Evolutionary conservation across 2,113 vertebrate species (phyloP).

Genomic region (Setophaga kirtlandii): DNA sequence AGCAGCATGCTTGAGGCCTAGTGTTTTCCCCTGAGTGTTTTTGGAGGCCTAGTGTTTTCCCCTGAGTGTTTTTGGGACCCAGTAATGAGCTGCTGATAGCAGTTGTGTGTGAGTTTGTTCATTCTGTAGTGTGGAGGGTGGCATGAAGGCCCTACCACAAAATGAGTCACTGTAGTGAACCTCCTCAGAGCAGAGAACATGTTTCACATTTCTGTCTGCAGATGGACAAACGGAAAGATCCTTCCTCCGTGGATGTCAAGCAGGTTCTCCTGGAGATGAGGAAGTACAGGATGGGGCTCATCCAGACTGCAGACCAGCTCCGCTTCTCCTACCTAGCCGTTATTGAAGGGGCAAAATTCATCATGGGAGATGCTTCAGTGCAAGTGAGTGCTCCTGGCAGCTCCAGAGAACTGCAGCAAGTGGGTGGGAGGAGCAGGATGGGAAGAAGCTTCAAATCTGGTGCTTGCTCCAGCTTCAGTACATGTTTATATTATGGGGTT

Average conservation of each 20-base stretch:
- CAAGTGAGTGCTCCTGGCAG: slow-evolving; percentile 75
- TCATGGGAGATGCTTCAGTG: slow-evolving; percentile 89
- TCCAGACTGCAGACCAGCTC: slow-evolving; percentile 96
- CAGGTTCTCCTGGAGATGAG: slow-evolving; percentile 95
- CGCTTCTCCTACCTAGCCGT: slow-evolving; percentile 97
- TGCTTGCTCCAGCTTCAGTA: background rate
- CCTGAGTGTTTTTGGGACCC: background rate
- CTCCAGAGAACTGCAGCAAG: background rate
- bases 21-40: background rate
- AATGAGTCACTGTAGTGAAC: background rate
- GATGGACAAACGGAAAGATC: slow-evolving; percentile 94
- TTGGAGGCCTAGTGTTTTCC: background rate
- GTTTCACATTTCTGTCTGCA: slow-evolving; percentile 26
- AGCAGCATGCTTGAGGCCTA: background rate
- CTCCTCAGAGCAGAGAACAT: background rate
- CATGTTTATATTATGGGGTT: fast-evolving
- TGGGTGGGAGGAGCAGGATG: background rate
- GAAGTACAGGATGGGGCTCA: slow-evolving; percentile 92
- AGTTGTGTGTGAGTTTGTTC: background rate
- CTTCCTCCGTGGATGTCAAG: slow-evolving; percentile 88
- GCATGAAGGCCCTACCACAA: background rate
- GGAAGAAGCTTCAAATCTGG: background rate
- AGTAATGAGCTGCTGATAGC: background rate
- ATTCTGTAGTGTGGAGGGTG: background rate
- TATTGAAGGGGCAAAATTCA: slow-evolving; percentile 93